Base-by-base conservation (phyloP, 2,113 vertebrate genomes). In the Hippocampus mohnikei region DNA sequence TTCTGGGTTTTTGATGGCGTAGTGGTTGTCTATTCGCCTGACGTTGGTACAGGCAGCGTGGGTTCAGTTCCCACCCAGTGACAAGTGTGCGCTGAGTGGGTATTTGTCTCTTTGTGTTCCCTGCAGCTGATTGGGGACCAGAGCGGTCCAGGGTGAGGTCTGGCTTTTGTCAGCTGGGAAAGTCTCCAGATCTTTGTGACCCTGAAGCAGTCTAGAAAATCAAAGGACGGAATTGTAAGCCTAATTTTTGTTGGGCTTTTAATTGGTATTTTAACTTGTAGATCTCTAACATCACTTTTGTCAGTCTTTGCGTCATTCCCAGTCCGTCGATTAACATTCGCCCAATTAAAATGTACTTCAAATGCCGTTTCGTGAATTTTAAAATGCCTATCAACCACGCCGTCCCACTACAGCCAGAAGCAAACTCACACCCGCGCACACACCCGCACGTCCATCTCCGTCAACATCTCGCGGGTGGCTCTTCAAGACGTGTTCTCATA, bases 381-480 rank as follows among this genome's bases (percentile, higher is more conserved):
- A 58, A 58, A 10, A 25, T 56, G 23, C 23, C 4, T 12, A 79
- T 61, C 65, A 77, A 78, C 62, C 67, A 77, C 27, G 62, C 75
- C 42, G 70, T 69, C 64, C 73, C 76, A 75, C 66, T 21, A 18
- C 48, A 61, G 41, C 64, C 58, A 66, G 76, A 67, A 79, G 81
- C 80, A 74, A 75, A 83, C 65, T 71, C 69, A 78, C 74, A 60
- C 61, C 44, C 66, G 42, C 60, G 56, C 20, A 80, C 80, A 73
- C 77, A 83, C 62, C 69, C 71, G 13, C 63, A 72, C 58, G 29
- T 20, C 55, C 40, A 13, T 37, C 66, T 61, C 76, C 74, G 81
- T 83, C 85, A 79, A 75, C 74, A 27, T 79, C 70, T 71, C 50
- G 3, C 70, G 65, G 77, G 81, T 78, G 71, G 72, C 41, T 85